Percentiles rank a stretch among this genome's conserved stretches.
These are phyloP conservation scores for Ailurus styani DNA, from an alignment of 2,113 vertebrate species.

Conservation along the genomic window DNA sequence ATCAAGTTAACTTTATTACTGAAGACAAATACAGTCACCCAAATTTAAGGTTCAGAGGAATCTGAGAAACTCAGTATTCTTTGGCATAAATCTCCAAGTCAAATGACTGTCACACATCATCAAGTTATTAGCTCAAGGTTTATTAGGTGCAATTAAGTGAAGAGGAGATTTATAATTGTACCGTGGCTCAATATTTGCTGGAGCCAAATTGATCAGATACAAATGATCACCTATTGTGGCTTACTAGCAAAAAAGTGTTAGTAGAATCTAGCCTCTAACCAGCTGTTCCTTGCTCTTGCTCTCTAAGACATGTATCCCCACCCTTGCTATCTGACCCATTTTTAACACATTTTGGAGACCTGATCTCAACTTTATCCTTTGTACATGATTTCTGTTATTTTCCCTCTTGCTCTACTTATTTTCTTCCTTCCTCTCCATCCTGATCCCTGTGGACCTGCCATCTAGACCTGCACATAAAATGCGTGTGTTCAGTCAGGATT, in stretches of 20 bases:
- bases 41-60: neutral
- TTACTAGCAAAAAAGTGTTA: neutral
- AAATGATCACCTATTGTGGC: neutral
- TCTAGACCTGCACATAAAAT: neutral
- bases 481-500: neutral
- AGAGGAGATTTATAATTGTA: neutral
- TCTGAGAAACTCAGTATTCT: neutral
- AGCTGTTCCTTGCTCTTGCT: neutral
- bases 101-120: neutral
- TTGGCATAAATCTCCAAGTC: neutral
- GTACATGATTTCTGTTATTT: neutral
- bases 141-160: neutral
- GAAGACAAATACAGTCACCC: neutral
- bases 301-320: neutral
- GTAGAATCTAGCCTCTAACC: neutral
- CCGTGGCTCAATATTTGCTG: neutral
- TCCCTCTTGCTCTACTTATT: neutral
- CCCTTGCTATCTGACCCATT: neutral
- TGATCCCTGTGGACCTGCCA: too few relatives aligned
- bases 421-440: neutral
- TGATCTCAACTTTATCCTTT: neutral
- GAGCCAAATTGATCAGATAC: neutral
- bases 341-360: neutral
- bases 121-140: neutral
- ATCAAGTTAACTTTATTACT: neutral